A percentile compares a stretch with the other conserved stretches of the same genome.
Evolutionary conservation across 2,797 vertebrate genomes (phyloP).

Genomic region (Onychomys arenicola): DNA sequence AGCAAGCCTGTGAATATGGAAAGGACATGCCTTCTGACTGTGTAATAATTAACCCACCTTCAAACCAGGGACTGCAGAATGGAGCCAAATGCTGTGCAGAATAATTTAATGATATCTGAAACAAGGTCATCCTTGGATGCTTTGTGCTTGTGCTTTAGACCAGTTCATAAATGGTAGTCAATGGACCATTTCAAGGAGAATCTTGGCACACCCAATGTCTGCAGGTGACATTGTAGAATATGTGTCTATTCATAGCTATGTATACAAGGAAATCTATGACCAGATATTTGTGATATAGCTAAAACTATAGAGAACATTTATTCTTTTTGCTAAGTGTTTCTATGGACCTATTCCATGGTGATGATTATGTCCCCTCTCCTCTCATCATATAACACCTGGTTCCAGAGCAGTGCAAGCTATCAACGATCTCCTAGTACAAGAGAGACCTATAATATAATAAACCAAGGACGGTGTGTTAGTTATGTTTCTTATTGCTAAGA

Average conservation of each 20-base stretch:
- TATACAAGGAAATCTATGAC: neutral
- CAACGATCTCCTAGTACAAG: neutral
- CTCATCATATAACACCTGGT: neutral
- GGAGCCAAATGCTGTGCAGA: conserved; percentile 11
- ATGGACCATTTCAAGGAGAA: conserved; percentile 52
- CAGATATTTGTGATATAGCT: neutral
- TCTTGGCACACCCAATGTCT: conserved; percentile 60
- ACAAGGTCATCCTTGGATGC: conserved; percentile 73
- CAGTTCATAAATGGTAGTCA: conserved; percentile 69
- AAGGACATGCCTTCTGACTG: conserved; percentile 38
- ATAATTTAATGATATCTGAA: conserved; percentile 65
- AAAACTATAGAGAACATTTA: neutral
- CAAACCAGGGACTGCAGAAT: neutral
- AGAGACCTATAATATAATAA: neutral
- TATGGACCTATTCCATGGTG: neutral
- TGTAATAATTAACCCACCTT: conserved; percentile 60
- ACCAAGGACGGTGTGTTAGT: neutral
- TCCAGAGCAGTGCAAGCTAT: neutral
- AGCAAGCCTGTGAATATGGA: conserved; percentile 57
- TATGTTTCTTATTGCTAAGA: neutral
- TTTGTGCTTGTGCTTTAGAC: conserved; percentile 37
- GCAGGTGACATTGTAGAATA: conserved; percentile 28
- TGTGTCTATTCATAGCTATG: conserved; percentile 19
- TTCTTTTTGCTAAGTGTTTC: neutral
- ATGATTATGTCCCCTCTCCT: neutral